Base-by-base conservation (phyloP, 2,113 vertebrate genomes). In the Nestor notabilis region DNA sequence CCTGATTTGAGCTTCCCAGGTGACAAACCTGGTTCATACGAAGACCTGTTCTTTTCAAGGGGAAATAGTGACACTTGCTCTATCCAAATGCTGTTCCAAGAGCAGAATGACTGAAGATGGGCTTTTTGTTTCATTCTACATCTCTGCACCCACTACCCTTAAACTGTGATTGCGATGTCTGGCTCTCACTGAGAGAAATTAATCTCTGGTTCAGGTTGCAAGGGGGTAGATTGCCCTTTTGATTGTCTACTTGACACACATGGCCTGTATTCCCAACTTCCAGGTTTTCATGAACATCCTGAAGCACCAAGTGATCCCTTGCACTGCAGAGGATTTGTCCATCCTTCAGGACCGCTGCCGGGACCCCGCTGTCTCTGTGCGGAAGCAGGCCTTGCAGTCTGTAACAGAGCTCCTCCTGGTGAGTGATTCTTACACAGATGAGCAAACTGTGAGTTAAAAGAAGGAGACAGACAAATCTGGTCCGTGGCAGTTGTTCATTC, bases 371-470 rank as follows among this genome's bases (percentile, higher is more conserved):
- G 87, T 99, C 10, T 99, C 99, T 2, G 99, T 99, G 64, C 98
- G 98, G 91, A 99, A 99, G 80, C 99, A 99, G 89, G 98, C 99
- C 12, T 76, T 99, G 61, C 99, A 98, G 39, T 99, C 98, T 63
- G 43, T 99, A 14, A 99, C 98, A 1, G 99, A 99, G 19, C 98
- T 99, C 39, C 98, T 99, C 2, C 18, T 81, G 97, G 99, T 99
- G 92, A 99, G 99, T 15, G 33, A 7, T 39, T 19, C 65, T 61
- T 43, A 1, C 5, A 4, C 31, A 4, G 44, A 4, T 2, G 11
- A 37, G 49, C 3, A 0, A 52, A n/a, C 25, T 16, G 24, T 5
- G 65, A 58, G 52, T 80, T 71, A 41, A 63, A 46, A 58, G 49
- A 6, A 63, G 71, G 60, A 55, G 68, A 41, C 64, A 13, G 25